phyloP scores from a whole-genome alignment of 2,797 vertebrate species.

The Perodicticus potto region DNA sequence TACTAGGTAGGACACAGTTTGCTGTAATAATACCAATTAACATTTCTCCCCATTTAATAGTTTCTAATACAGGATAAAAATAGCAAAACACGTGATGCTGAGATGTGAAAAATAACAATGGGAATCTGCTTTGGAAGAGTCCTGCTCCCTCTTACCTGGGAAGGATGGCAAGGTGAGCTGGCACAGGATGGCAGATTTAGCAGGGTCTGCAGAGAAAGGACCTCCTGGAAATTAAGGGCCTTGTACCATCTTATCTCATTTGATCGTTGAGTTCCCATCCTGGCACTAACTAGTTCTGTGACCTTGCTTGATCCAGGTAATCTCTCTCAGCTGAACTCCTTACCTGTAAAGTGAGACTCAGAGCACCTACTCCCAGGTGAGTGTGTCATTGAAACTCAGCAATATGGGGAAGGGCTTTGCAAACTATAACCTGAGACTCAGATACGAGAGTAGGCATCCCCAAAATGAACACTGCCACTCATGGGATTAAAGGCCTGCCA shows the following conservation, averaged over 20 bases:
- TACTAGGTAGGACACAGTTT: slow-evolving; percentile 84
- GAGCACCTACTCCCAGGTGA: not conserved
- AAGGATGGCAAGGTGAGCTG: not conserved
- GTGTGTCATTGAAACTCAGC: not conserved
- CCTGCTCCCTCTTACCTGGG: not conserved
- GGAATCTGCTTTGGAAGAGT: slow-evolving; percentile 28
- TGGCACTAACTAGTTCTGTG: not conserved
- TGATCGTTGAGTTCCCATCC: not conserved
- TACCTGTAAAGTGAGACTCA: not conserved
- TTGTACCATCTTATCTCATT: not conserved
- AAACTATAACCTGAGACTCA: not conserved
- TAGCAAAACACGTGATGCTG: slow-evolving; percentile 78
- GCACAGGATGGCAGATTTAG: not conserved
- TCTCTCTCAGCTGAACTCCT: not conserved
- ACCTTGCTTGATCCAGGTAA: not conserved
- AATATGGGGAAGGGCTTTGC: not conserved
- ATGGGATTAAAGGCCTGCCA: not conserved
- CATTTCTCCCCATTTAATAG: slow-evolving; percentile 85
- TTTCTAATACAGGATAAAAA: slow-evolving; percentile 84
- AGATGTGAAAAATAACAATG: slow-evolving; percentile 74
- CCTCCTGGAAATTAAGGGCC: not conserved
- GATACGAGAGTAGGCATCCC: not conserved
- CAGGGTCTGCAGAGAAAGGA: not conserved
- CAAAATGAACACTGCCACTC: not conserved
- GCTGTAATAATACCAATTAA: slow-evolving; percentile 88